Conservation (phyloP, 92 coral and sea anemone species). For the Epizoanthus stellaris region DNA sequence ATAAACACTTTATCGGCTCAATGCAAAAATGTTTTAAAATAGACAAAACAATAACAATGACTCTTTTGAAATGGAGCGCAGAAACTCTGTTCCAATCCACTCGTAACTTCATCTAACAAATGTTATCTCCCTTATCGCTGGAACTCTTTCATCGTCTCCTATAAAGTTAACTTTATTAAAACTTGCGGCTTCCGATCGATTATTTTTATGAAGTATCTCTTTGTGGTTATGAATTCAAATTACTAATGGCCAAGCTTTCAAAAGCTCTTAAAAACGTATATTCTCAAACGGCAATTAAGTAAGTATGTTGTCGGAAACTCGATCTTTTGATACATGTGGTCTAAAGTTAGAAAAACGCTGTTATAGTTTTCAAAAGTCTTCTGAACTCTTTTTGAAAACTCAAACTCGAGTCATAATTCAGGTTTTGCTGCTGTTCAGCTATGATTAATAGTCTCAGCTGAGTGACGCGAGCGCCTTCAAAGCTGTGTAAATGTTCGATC, state of each 20-base stretch:
- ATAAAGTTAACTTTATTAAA: not conserved
- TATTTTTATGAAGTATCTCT: constrained; percentile 10
- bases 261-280: not conserved
- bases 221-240: constrained; percentile 9
- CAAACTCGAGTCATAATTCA: not conserved
- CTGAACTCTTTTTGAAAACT: not conserved
- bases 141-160: not conserved
- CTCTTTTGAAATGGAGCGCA: constrained; percentile 30
- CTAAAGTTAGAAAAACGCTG: not conserved
- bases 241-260: constrained; percentile 36
- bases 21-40: constrained; percentile 27
- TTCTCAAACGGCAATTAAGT: not conserved
- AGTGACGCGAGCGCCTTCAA: constrained; percentile 9
- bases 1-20: constrained; percentile 45
- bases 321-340: constrained; percentile 3
- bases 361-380: not conserved
- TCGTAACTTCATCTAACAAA: not conserved
- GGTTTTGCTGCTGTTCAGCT: not conserved
- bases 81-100: constrained; percentile 17
- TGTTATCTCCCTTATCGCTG: not conserved
- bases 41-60: constrained; percentile 38
- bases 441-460: not conserved
- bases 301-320: not conserved
- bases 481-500: constrained; percentile 1
- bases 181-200: constrained; percentile 3